Percentiles rank a stretch among this genome's conserved stretches.
Conservation (phyloP, 2,797 vertebrate genomes). For the Eidolon dupreanum region DNA sequence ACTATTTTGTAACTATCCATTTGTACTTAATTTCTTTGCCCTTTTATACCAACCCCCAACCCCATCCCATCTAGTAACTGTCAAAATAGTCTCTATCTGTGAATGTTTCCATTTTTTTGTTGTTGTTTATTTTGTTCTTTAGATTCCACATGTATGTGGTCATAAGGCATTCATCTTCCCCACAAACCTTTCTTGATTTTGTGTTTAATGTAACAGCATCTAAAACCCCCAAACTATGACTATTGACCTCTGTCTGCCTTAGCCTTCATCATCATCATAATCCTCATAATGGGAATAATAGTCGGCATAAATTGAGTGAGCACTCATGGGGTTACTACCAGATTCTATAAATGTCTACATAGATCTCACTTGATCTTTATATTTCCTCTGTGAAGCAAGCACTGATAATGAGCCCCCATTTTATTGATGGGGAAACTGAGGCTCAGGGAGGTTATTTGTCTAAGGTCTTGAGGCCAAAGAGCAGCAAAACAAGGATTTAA, state of each 20-base stretch:
- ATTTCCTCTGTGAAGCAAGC: neutral
- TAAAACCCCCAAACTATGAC: neutral
- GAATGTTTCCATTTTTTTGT: too few species aligned
- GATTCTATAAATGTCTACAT: neutral
- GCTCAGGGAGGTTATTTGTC: neutral
- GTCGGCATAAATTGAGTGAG: neutral
- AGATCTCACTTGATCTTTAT: neutral
- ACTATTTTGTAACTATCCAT: too few species aligned
- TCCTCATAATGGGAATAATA: neutral
- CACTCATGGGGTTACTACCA: neutral
- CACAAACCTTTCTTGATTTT: conserved; percentile 1
- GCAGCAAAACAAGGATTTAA: neutral
- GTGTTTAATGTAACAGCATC: neutral
- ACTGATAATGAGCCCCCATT: neutral
- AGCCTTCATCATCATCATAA: neutral
- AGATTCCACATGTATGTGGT: too few species aligned
- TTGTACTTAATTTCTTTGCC: too few species aligned
- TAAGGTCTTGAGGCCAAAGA: neutral
- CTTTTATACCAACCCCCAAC: too few species aligned
- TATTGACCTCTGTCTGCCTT: neutral
- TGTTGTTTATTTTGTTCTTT: too few species aligned
- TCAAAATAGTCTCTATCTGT: too few species aligned
- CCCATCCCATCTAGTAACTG: too few species aligned
- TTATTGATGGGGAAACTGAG: neutral
- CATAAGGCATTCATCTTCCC: neutral